Percentiles rank a stretch among this genome's conserved stretches.
phyloP scores from a whole-genome alignment of 1,140 invertebrate species.

The Daktulosphaira vitifoliae region DNA sequence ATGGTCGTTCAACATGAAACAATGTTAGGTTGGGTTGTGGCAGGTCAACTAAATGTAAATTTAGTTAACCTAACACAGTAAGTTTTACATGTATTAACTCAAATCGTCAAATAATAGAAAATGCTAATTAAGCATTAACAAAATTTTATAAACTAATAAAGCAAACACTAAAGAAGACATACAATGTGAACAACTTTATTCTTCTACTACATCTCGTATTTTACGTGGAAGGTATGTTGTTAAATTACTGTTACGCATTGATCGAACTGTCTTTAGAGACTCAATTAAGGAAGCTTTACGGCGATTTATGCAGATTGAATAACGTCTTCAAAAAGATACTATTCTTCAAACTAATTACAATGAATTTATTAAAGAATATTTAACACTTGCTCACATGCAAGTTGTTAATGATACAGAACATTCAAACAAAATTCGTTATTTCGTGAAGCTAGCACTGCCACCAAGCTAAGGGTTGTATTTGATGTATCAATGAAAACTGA shows the following conservation, averaged over 20 bases:
- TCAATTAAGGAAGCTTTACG: conserved; percentile 33
- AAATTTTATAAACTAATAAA: neutral
- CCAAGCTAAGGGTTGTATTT: conserved; percentile 43
- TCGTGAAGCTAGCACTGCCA: conserved; percentile 11
- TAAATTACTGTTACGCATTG: conserved; percentile 38
- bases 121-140: too few species aligned
- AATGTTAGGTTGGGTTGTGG: too few species aligned
- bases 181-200: conserved; percentile 2
- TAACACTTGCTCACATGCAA: conserved; percentile 40
- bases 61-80: too few species aligned
- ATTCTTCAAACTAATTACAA: conserved; percentile 38
- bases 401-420: conserved; percentile 35
- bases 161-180: neutral
- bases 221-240: conserved; percentile 37
- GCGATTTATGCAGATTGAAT: conserved; percentile 37
- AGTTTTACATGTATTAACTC: too few species aligned
- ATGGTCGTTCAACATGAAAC: too few species aligned
- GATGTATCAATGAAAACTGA: conserved; percentile 39
- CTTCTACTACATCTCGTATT: neutral
- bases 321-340: conserved; percentile 36
- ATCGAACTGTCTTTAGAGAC: conserved; percentile 31
- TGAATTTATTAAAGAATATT: conserved; percentile 42
- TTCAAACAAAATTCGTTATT: neutral
- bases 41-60: too few species aligned
- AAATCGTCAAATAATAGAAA: too few species aligned